Evolutionary conservation across 30 jellyfish, hydroid and myxozoan genomes (phyloP), one percentile per base, ranked within the genome.

Genomic region (Clytia hemisphaerica): DNA sequence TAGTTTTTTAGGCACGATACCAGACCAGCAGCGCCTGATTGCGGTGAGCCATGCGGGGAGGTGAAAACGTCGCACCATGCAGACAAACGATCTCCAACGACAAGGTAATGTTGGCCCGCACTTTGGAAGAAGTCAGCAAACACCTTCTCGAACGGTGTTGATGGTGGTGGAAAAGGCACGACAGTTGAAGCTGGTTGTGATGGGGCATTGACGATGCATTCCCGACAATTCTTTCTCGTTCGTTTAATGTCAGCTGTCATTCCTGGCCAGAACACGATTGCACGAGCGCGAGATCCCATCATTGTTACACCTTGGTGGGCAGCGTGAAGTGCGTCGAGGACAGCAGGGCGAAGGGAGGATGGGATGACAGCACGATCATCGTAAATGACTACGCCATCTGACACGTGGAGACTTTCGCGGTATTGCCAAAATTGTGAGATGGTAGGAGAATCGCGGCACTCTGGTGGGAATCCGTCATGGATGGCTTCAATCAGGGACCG

Each of bases 121-220:
- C n/a, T n/a, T n/a, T n/a, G n/a, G n/a, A 15, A 50, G 27, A 50
- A 50, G 65, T 50, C 65, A 6, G 65, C 14, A 21, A 50, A 50
- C 27, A 50, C 65, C 22, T 50, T 50, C 65, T 14, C 65, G 22
- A 50, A 50, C 22, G 65, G 65, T 50, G 65, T 50, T 50, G 65
- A 50, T 7, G 65, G 65, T 21, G 65, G 65, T 14, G 27, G 14
- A 6, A 28, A 7, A 28, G 65, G 65, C 6, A 21, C 27, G 27
- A 7, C 27, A 10, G 65, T 14, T 50, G 27, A 15, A 28, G 65
- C 6, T 14, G 65, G 27, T 50, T 50, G 65, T 50, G 65, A 50
- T 9, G 65, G 27, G 27, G 65, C 65, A 21, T 50, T 50, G 65
- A 21, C 65, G 27, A 50, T 50, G 22, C 65, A 50, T 7, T 50